Conservation (phyloP, 2,888 invertebrate genomes). For the Epinotia bilunana region DNA sequence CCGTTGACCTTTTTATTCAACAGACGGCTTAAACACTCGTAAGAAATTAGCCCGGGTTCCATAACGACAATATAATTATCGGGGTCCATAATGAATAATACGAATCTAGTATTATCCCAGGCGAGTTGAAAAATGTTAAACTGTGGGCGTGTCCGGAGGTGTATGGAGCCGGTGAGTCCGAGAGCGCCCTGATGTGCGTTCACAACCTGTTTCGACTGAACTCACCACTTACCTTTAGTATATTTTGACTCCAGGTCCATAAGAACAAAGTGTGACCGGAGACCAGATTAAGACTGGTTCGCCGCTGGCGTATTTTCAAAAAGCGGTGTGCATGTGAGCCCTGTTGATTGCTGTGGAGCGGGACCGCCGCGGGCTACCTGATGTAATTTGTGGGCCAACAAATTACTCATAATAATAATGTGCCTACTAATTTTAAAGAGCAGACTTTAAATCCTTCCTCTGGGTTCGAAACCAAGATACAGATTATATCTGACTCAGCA, state of each 20-base stretch:
- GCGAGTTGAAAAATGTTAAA: conserved; percentile 81
- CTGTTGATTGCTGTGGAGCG: conserved; percentile 66
- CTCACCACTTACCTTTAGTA: background rate
- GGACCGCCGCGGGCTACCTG: conserved; percentile 80
- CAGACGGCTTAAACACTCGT: conserved; percentile 43
- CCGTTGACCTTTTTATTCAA: conserved; percentile 48
- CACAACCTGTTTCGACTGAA: conserved; percentile 1
- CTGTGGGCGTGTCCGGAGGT: conserved; percentile 77
- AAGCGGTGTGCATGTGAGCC: conserved; percentile 41
- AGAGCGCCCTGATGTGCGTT: conserved; percentile 51
- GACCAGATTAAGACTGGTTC: background rate
- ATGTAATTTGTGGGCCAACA: conserved; percentile 79
- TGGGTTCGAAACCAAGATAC: conserved; percentile 57
- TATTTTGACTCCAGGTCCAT: background rate
- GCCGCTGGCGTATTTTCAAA: background rate
- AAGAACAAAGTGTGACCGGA: background rate
- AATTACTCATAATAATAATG: conserved; percentile 83
- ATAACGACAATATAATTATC: conserved; percentile 73
- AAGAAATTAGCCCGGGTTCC: conserved; percentile 49
- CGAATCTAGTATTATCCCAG: conserved; percentile 75
- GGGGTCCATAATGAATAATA: conserved; percentile 75
- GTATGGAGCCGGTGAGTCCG: conserved; percentile 55
- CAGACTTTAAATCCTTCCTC: conserved; percentile 62
- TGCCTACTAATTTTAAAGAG: conserved; percentile 77
- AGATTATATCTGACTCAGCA: conserved; percentile 68